Evolutionary conservation across 2,888 invertebrate genomes (phyloP).

Genomic region (Crioceris asparagi): DNA sequence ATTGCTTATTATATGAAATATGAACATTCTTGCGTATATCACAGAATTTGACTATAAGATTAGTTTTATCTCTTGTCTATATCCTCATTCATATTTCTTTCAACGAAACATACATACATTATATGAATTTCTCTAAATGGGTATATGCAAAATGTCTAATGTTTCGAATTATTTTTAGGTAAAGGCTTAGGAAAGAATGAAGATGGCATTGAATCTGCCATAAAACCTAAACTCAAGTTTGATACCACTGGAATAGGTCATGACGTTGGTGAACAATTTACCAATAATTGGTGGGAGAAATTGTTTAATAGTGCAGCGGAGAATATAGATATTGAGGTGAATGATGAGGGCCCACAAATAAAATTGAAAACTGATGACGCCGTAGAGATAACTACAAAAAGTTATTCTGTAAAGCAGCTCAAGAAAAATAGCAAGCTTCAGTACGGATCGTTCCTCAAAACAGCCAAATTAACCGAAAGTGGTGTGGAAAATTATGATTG

Average conservation of each 20-base stretch:
- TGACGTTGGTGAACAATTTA: constrained; percentile 60
- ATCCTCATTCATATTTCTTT: too few relatives aligned
- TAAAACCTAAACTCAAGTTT: constrained; percentile 72
- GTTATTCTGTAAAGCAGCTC: constrained; percentile 29
- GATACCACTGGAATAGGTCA: constrained; percentile 72
- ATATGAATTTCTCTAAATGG: too few relatives aligned
- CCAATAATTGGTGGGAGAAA: constrained; percentile 78
- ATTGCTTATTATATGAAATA: too few relatives aligned
- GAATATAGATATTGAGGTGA: constrained; percentile 47
- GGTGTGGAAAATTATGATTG: constrained; percentile 30
- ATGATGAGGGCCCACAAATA: constrained; percentile 22
- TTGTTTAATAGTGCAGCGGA: constrained; percentile 63
- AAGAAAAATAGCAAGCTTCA: constrained; percentile 28
- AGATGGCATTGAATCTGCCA: constrained; percentile 63
- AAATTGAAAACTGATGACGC: constrained; percentile 24
- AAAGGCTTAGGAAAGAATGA: constrained; percentile 76
- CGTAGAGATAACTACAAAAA: constrained; percentile 34
- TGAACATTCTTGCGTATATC: too few relatives aligned
- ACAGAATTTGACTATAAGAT: too few relatives aligned
- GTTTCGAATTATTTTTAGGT: constrained; percentile 48
- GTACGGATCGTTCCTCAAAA: constrained; percentile 41
- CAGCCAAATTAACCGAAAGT: constrained; percentile 35
- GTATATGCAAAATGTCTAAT: too few relatives aligned
- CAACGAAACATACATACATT: too few relatives aligned
- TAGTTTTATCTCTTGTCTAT: too few relatives aligned